Percentiles rank a stretch among this genome's conserved stretches.
Evolutionary conservation across 1,140 invertebrate genomes (phyloP).

Genomic region (Leptoteleia sp.): DNA sequence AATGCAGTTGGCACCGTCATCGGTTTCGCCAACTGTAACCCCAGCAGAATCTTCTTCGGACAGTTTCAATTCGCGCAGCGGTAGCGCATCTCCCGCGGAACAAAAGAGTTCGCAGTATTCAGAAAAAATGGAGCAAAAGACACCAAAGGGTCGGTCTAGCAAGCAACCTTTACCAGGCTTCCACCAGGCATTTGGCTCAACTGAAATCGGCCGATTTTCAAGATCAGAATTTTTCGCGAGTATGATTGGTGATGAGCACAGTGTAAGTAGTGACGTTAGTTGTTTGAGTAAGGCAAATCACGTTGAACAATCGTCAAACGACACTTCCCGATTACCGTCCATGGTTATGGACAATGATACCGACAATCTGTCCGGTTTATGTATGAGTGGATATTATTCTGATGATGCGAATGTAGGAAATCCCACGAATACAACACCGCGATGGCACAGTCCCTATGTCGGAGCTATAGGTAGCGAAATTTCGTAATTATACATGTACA

Average conservation of each 20-base stretch:
- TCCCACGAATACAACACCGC: conserved; percentile 53
- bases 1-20: conserved; percentile 35
- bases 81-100: conserved; percentile 35
- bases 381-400: conserved; percentile 45
- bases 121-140: conserved; percentile 67
- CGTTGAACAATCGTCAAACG: conserved; percentile 39
- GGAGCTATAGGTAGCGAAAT: conserved; percentile 78
- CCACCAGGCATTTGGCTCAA: conserved; percentile 89
- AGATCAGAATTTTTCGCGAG: conserved; percentile 81
- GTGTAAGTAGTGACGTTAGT: conserved; percentile 65
- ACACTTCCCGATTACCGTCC: conserved; percentile 53
- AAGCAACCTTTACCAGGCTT: conserved; percentile 86
- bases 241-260: conserved; percentile 72
- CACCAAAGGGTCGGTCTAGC: conserved; percentile 35
- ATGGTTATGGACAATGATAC: conserved; percentile 51
- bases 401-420: conserved; percentile 42
- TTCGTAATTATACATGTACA: conserved; percentile 64
- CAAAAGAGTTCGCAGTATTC: conserved; percentile 41
- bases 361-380: conserved; percentile 39
- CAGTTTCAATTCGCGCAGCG: conserved; percentile 54
- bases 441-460: conserved; percentile 79
- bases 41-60: conserved; percentile 47
- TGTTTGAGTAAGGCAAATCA: conserved; percentile 48
- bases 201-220: conserved; percentile 87
- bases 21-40: conserved; percentile 45